These are phyloP conservation scores for Chymomyza amoena DNA, from an alignment of 2,888 invertebrate species.

Conservation along the genomic window DNA sequence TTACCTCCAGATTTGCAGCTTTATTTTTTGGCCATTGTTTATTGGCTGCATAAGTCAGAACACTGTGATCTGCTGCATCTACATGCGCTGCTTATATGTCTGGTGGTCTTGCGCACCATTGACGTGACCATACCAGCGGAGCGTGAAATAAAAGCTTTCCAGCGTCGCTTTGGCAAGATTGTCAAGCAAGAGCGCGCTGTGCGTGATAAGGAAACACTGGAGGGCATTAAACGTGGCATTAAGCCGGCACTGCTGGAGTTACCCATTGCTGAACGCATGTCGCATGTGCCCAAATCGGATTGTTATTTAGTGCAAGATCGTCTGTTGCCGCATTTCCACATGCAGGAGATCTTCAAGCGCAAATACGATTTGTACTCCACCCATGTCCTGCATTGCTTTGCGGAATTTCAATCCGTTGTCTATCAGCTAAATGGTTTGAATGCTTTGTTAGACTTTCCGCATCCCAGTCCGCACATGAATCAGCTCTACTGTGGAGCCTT, in stretches of 20 bases:
- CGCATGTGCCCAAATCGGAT: constrained; percentile 71
- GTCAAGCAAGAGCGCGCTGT: constrained; percentile 65
- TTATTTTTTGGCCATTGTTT: constrained; percentile 75
- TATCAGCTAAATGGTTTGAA: constrained; percentile 80
- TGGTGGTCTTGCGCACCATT: constrained; percentile 71
- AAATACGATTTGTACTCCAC: constrained; percentile 75
- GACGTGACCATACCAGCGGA: constrained; percentile 76
- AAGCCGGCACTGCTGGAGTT: constrained; percentile 54
- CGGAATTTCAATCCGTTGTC: constrained; percentile 77
- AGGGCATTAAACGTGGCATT: constrained; percentile 50
- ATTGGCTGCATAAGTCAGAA: constrained; percentile 75
- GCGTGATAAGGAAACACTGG: constrained; percentile 62
- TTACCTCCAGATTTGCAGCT: constrained; percentile 71
- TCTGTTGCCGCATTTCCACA: constrained; percentile 75
- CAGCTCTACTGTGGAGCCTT: constrained; percentile 87
- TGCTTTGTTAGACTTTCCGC: constrained; percentile 82
- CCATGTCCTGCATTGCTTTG: constrained; percentile 74
- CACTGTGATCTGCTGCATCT: constrained; percentile 72
- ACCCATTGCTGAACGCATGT: constrained; percentile 61
- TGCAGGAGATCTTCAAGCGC: constrained; percentile 76
- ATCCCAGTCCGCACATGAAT: constrained; percentile 81
- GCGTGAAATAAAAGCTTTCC: constrained; percentile 68
- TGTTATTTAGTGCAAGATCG: constrained; percentile 74
- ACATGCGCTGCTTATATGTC: constrained; percentile 71
- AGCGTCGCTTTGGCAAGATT: constrained; percentile 72